Evolutionary conservation across 2,888 invertebrate species (phyloP).

Genomic region (Lomographa bimaculata): DNA sequence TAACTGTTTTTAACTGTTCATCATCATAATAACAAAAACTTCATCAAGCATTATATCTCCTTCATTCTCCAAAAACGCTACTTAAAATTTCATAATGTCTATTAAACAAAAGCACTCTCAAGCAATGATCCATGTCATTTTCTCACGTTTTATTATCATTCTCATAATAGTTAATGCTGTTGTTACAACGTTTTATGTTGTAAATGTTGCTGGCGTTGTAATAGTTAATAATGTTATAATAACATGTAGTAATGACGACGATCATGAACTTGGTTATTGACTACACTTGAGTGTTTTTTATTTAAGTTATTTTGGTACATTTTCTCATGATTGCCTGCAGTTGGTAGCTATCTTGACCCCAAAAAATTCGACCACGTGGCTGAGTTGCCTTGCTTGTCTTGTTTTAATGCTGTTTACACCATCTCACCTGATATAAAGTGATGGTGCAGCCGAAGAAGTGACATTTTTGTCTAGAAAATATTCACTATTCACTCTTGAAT

Average conservation of each 20-base stretch:
- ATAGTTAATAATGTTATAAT: conserved; percentile 12
- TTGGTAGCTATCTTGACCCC: too few relatives aligned
- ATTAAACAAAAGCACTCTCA: conserved; percentile 38
- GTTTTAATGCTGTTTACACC: too few relatives aligned
- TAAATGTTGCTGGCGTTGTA: conserved; percentile 16
- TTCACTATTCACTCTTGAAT: too few relatives aligned
- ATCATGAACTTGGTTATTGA: conserved; percentile 17
- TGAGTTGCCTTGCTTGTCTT: too few relatives aligned
- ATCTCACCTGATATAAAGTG: too few relatives aligned
- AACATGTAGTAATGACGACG: conserved; percentile 20
- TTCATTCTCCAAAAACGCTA: conserved; percentile 8
- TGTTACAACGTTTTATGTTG: conserved; percentile 23
- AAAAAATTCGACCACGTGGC: too few relatives aligned
- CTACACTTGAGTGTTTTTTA: too few relatives aligned
- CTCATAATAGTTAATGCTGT: conserved; percentile 21
- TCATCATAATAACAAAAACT: not conserved
- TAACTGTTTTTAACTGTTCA: too few relatives aligned
- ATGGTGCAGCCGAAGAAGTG: too few relatives aligned
- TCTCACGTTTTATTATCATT: conserved; percentile 43
- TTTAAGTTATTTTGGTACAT: too few relatives aligned
- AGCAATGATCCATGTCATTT: conserved; percentile 49
- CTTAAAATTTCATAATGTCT: conserved; percentile 16
- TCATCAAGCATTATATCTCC: not conserved
- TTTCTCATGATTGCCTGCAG: too few relatives aligned
- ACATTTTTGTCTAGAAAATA: too few relatives aligned